Evolutionary conservation across 1,140 invertebrate species (phyloP).

Genomic region (Helicoverpa armigera): DNA sequence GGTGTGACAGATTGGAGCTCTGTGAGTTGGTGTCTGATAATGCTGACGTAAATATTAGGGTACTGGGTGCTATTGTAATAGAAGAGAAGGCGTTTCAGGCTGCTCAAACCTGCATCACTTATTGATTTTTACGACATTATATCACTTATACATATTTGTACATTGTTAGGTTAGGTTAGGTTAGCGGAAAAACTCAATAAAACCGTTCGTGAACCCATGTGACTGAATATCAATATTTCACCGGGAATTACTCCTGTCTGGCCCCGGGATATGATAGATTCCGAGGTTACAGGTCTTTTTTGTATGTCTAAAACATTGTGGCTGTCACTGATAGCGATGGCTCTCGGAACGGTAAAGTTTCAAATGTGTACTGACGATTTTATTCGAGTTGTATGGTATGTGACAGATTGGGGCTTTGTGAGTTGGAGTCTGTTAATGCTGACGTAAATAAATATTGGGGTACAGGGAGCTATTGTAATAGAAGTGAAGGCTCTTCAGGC

Average conservation of each 20-base stretch:
- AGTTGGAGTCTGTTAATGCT: not conserved
- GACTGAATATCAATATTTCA: conserved; percentile 26
- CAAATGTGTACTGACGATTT: not conserved
- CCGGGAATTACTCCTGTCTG: conserved; percentile 15
- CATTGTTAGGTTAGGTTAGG: too few relatives aligned
- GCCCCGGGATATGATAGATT: not conserved
- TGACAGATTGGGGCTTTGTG: not conserved
- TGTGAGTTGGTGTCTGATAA: not conserved
- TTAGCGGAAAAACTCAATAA: conserved; percentile 22
- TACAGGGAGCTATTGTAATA: too few relatives aligned
- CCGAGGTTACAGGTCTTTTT: not conserved
- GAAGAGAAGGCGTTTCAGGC: too few relatives aligned
- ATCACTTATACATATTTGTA: too few relatives aligned
- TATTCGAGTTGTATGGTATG: not conserved
- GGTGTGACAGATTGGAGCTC: not conserved
- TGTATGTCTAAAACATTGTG: conserved; percentile 26
- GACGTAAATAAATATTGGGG: too few relatives aligned
- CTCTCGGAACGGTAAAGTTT: not conserved
- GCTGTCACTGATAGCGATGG: conserved; percentile 10
- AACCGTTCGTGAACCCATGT: conserved; percentile 2
- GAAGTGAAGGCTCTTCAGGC: too few relatives aligned
- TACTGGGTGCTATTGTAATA: too few relatives aligned
- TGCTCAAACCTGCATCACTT: too few relatives aligned
- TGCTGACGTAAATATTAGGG: not conserved
- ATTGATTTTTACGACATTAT: too few relatives aligned